Evolutionary conservation across 2,888 invertebrate species (phyloP).

Genomic region (Lissonota sp.): DNA sequence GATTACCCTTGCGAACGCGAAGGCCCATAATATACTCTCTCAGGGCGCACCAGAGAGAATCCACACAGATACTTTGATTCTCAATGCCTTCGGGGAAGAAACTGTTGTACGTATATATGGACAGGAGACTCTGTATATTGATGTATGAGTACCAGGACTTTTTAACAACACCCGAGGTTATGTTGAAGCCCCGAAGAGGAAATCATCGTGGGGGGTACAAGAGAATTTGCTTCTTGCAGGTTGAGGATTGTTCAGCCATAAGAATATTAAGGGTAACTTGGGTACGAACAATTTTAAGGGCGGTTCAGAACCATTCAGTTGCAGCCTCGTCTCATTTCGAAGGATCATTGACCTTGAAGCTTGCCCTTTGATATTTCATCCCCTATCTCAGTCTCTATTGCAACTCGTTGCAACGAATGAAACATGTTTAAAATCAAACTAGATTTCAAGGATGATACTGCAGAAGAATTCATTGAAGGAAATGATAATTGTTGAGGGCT

Average conservation of each 20-base stretch:
- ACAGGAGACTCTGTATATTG: not conserved
- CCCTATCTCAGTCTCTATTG: not conserved
- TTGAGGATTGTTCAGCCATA: no score
- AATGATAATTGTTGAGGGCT: no score
- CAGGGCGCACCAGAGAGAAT: conserved; percentile 7
- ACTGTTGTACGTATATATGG: not conserved
- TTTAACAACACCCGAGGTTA: not conserved
- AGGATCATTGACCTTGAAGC: not conserved
- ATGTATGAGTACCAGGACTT: not conserved
- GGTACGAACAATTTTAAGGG: no score
- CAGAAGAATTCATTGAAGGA: no score
- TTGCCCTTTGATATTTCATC: not conserved
- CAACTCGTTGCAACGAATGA: no score
- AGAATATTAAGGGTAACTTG: no score
- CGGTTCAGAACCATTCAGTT: no score
- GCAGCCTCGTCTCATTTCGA: not conserved
- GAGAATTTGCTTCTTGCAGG: no score
- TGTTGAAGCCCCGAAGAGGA: not conserved
- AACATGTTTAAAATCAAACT: no score
- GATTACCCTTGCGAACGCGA: conserved; percentile 52
- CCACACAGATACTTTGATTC: conserved; percentile 4
- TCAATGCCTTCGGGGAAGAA: conserved; percentile 44
- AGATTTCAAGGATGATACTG: no score
- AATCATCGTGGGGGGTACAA: conserved; percentile 35
- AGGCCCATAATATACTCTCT: conserved; percentile 37